Conservation (phyloP, 2,797 vertebrate genomes). For the Phyllotis vaccarum region DNA sequence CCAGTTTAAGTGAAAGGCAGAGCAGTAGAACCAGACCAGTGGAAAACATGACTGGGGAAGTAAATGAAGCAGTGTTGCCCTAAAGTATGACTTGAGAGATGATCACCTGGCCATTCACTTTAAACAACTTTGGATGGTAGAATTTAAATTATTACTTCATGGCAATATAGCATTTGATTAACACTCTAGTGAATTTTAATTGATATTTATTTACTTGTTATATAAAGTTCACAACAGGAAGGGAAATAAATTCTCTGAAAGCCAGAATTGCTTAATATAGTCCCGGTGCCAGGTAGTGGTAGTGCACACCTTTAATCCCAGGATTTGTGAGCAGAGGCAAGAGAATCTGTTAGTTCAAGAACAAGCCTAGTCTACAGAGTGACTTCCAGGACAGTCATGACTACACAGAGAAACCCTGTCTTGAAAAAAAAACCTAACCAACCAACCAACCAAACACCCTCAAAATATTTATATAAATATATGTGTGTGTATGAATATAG, state of each 20-base stretch:
- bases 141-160: conserved; percentile 68
- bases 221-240: conserved; percentile 57
- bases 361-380: not conserved
- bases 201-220: conserved; percentile 69
- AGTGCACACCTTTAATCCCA: not conserved
- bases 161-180: conserved; percentile 63
- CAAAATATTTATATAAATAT: no score
- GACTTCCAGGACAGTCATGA: not conserved
- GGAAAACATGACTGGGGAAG: conserved; percentile 28
- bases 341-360: not conserved
- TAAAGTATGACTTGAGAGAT: conserved; percentile 46
- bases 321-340: not conserved
- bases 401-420: not conserved
- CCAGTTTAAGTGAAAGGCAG: conserved; percentile 49
- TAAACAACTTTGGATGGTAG: conserved; percentile 13
- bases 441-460: not conserved
- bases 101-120: conserved; percentile 5
- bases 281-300: not conserved
- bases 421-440: not conserved
- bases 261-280: conserved; percentile 58
- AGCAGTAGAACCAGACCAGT: conserved; percentile 14
- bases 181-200: conserved; percentile 60
- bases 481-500: no score
- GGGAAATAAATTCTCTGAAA: conserved; percentile 60
- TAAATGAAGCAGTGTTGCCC: conserved; percentile 50